phyloP scores from a whole-genome alignment of 2,888 invertebrate genomes.

The Sphaeridia pumilis region DNA sequence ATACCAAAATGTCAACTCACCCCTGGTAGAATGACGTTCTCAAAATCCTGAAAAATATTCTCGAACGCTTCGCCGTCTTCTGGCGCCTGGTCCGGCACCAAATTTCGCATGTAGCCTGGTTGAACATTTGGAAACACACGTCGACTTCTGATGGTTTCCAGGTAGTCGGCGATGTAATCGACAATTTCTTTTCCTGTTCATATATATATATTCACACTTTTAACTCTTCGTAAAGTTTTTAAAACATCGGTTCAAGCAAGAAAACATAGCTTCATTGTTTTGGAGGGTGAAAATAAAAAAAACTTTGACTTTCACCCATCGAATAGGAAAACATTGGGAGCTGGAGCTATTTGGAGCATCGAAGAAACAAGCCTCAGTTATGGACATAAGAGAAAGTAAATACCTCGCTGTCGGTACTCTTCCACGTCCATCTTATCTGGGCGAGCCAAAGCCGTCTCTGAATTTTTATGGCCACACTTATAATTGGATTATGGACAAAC shows the following conservation, averaged over 20 bases:
- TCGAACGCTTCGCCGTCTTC: conserved; percentile 77
- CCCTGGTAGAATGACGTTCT: conserved; percentile 92
- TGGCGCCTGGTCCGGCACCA: conserved; percentile 79
- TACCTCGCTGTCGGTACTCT: conserved; percentile 38
- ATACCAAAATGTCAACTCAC: too few species aligned
- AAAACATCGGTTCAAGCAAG: too few species aligned
- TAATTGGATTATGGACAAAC: conserved; percentile 35
- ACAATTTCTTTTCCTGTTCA: conserved; percentile 97
- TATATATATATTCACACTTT: too few species aligned
- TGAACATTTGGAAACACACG: conserved; percentile 87
- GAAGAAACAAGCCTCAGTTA: too few species aligned
- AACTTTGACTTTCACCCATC: too few species aligned
- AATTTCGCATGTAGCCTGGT: conserved; percentile 81
- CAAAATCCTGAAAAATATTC: conserved; percentile 83
- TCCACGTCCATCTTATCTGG: conserved; percentile 38
- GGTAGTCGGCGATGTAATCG: conserved; percentile 94
- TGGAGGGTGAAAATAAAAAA: too few species aligned
- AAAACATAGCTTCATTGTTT: too few species aligned
- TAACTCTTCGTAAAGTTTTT: too few species aligned
- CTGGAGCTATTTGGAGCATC: too few species aligned
- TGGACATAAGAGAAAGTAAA: too few species aligned
- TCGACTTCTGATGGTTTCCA: conserved; percentile 76
- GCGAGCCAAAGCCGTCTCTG: conserved; percentile 22
- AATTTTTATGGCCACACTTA: conserved; percentile 33
- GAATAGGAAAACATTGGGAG: too few species aligned